Percentiles rank a stretch among this genome's conserved stretches.
Evolutionary conservation across 2,797 vertebrate genomes (phyloP).

Genomic region (Merluccius polli): DNA sequence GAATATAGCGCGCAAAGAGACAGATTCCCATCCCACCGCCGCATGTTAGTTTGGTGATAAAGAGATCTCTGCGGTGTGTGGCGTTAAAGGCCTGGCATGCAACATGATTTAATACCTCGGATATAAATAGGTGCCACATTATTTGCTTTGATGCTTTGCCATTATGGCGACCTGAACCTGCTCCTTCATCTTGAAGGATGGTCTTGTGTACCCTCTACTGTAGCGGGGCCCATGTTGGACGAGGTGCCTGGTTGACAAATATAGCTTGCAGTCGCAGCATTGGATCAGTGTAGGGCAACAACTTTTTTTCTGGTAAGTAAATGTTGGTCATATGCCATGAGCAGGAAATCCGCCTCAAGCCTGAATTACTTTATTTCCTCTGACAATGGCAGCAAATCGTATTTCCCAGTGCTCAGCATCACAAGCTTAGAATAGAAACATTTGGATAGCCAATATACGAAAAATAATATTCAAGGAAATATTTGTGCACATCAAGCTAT

Average conservation of each 20-base stretch:
- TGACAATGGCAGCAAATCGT: too few species aligned
- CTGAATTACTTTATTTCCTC: too few species aligned
- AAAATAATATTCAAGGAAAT: too few species aligned
- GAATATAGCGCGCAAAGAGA: neutral
- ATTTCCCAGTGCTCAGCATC: too few species aligned
- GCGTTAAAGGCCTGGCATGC: neutral
- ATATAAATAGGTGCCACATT: neutral
- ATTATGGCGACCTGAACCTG: neutral
- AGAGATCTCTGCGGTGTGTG: neutral
- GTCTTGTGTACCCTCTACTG: neutral
- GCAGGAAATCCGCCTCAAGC: too few species aligned
- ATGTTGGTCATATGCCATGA: too few species aligned
- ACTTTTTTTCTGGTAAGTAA: too few species aligned
- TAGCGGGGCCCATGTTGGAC: neutral
- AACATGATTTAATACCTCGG: neutral
- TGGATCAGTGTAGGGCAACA: neutral
- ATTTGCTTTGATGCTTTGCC: conserved; percentile 2
- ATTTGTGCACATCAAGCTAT: too few species aligned
- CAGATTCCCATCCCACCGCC: neutral
- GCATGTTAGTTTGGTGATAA: conserved; percentile 6
- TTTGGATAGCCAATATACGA: too few species aligned
- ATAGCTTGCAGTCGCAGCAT: neutral
- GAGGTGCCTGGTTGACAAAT: neutral
- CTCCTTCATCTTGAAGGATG: neutral
- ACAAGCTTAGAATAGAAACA: too few species aligned